Evolutionary conservation across 1,140 invertebrate genomes (phyloP).

Genomic region (Cephus cinctus): DNA sequence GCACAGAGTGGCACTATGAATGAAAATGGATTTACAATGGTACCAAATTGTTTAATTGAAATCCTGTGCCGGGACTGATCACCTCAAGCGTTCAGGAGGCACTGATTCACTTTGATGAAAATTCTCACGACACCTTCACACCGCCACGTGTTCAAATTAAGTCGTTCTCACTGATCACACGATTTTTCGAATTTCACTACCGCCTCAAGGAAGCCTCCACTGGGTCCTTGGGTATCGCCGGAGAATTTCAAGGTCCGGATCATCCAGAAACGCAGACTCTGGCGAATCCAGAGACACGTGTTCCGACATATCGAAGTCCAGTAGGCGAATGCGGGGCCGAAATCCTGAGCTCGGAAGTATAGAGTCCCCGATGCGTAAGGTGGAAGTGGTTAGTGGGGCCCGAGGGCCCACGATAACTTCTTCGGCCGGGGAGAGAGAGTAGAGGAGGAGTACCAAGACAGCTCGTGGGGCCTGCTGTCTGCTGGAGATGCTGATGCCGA

Average conservation of each 20-base stretch:
- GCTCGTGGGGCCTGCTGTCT: not conserved
- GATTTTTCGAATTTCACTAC: not conserved
- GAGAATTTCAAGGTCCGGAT: no score
- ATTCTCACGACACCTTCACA: no score
- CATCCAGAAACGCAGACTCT: not conserved
- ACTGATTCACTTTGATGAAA: no score
- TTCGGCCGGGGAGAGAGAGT: conserved; percentile 8
- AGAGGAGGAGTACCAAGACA: not conserved
- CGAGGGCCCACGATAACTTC: not conserved
- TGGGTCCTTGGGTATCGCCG: not conserved
- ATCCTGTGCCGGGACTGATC: no score
- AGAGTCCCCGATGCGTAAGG: not conserved
- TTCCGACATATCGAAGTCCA: not conserved
- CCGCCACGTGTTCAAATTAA: not conserved
- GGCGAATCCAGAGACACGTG: no score
- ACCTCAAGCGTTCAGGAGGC: no score
- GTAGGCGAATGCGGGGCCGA: not conserved
- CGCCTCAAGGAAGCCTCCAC: no score
- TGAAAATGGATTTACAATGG: no score
- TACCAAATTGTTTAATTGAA: no score
- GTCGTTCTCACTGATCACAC: not conserved
- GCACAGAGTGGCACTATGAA: no score
- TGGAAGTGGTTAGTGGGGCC: not conserved
- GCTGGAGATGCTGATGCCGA: conserved; percentile 20
- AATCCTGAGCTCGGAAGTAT: not conserved